Conservation (phyloP, 2,113 vertebrate genomes). For the Pyrgilauda ruficollis region DNA sequence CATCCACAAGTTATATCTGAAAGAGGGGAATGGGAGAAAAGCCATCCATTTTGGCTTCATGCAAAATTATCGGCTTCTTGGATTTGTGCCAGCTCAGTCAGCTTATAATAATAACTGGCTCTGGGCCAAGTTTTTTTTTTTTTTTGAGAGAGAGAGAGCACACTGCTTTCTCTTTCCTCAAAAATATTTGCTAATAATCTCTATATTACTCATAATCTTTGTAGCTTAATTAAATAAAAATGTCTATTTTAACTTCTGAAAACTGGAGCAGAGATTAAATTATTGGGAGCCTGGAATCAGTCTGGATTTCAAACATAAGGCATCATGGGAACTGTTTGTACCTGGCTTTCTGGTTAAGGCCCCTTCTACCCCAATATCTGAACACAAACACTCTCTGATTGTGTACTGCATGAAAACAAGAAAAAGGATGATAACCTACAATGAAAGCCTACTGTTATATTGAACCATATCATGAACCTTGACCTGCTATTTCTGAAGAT, state of each 20-base stretch:
- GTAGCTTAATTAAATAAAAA: slow-evolving; percentile 53
- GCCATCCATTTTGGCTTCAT: slow-evolving; percentile 58
- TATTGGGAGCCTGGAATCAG: not conserved
- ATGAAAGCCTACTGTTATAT: not conserved
- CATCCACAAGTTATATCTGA: not conserved
- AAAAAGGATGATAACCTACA: not conserved
- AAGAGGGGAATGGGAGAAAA: slow-evolving; percentile 26
- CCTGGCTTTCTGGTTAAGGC: not conserved
- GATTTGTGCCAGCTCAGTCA: slow-evolving; percentile 60
- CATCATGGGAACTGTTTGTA: not conserved
- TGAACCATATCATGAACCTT: not conserved
- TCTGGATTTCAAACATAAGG: not conserved
- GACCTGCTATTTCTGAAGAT: not conserved
- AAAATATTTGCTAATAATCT: slow-evolving; percentile 65
- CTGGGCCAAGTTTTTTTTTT: slow-evolving; percentile 48
- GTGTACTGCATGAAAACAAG: not conserved
- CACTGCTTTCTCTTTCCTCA: slow-evolving; percentile 16
- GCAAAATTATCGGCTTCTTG: slow-evolving; percentile 68
- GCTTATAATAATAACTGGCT: slow-evolving; percentile 74
- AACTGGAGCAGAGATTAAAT: not conserved
- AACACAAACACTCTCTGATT: slow-evolving; percentile 8
- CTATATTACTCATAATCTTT: slow-evolving; percentile 44
- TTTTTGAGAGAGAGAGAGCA: slow-evolving; percentile 27
- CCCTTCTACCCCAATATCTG: not conserved
- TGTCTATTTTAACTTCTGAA: slow-evolving; percentile 46